Conservation (phyloP, 1,140 invertebrate genomes). For the Chrysomallon squamiferum region DNA sequence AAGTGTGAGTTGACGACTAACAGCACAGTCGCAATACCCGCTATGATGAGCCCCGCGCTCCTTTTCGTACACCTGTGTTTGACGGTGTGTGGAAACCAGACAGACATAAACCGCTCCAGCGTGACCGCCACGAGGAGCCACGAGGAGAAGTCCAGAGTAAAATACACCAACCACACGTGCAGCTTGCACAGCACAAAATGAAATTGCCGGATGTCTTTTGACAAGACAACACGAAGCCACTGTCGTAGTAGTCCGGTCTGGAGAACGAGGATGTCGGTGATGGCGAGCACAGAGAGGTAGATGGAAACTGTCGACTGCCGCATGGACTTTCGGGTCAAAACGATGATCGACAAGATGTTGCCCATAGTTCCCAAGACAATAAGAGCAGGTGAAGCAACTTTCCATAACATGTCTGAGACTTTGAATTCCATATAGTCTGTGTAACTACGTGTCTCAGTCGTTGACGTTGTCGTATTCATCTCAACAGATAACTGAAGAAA, state of each 20-base stretch:
- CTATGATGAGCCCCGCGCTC: background rate
- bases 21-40: background rate
- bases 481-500: too few relatives aligned
- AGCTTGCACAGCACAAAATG: conserved; percentile 28
- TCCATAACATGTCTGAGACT: background rate
- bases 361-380: conserved; percentile 21
- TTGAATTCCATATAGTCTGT: conserved; percentile 21
- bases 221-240: conserved; percentile 30
- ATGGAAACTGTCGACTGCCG: conserved; percentile 28
- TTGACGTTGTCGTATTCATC: background rate
- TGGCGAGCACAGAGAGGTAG: conserved; percentile 30
- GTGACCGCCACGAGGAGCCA: conserved; percentile 44
- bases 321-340: conserved; percentile 7
- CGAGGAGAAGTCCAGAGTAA: conserved; percentile 22
- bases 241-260: conserved; percentile 34
- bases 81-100: conserved; percentile 32
- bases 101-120: conserved; percentile 31
- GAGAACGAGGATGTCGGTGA: conserved; percentile 30
- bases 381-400: conserved; percentile 13
- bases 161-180: conserved; percentile 30
- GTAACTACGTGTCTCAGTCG: background rate
- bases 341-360: conserved; percentile 21
- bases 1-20: background rate
- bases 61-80: conserved; percentile 9
- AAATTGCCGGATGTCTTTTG: conserved; percentile 23